Conservation (phyloP, 2,888 invertebrate species). For the Lycophotia porphyrea region DNA sequence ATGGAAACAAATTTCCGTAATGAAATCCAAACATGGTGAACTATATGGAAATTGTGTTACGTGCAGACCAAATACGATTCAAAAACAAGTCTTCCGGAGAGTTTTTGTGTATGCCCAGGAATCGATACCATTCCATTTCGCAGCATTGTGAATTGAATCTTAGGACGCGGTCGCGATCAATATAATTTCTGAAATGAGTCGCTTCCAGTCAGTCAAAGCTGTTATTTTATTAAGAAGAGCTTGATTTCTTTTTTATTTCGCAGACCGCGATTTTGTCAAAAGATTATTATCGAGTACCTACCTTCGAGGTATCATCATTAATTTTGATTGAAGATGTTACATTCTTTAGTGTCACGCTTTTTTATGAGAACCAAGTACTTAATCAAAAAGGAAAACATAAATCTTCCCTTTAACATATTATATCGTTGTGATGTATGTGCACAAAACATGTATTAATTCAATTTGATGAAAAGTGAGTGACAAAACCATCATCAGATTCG, state of each 20-base stretch:
- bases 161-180: background rate
- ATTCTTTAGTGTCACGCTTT: background rate
- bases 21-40: background rate
- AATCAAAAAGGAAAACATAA: background rate
- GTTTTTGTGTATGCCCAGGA: background rate
- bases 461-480: background rate
- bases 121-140: background rate
- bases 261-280: background rate
- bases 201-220: background rate
- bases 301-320: conserved; percentile 9
- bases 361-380: background rate
- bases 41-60: background rate
- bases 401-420: background rate
- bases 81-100: background rate
- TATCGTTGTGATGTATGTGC: background rate
- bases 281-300: background rate
- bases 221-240: background rate
- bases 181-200: conserved; percentile 17
- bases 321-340: conserved; percentile 18
- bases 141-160: background rate
- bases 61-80: background rate
- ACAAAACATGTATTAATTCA: background rate
- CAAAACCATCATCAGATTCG: background rate
- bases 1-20: conserved; percentile 1
- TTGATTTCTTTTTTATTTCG: conserved; percentile 1